Conservation (phyloP, 2,888 invertebrate genomes). For the Periphyllus acericola region DNA sequence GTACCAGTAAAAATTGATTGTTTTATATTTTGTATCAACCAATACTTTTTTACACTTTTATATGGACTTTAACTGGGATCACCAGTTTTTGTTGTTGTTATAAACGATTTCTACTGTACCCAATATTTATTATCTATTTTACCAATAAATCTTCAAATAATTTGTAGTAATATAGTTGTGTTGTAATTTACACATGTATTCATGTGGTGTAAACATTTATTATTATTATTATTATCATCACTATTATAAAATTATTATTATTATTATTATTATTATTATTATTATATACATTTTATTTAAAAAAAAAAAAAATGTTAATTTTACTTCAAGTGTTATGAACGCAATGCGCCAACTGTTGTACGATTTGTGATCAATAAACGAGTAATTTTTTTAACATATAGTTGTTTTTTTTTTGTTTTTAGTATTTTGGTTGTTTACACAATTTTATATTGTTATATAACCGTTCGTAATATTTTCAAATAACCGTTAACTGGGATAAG, state of each 20-base stretch:
- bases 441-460: conserved; percentile 21
- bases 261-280: conserved; percentile 26
- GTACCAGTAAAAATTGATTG: neutral
- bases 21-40: neutral
- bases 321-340: conserved; percentile 1
- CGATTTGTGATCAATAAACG: conserved; percentile 51
- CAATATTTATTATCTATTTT: conserved; percentile 18
- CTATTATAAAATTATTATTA: conserved; percentile 30
- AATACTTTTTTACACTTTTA: neutral
- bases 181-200: conserved; percentile 16
- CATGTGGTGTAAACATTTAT: conserved; percentile 16
- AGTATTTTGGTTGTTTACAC: conserved; percentile 25
- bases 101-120: neutral
- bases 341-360: conserved; percentile 6
- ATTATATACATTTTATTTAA: conserved; percentile 36
- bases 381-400: conserved; percentile 37
- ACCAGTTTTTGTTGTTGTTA: neutral
- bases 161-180: conserved; percentile 30
- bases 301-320: conserved; percentile 39
- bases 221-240: conserved; percentile 34
- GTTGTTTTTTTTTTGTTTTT: conserved; percentile 37
- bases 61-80: neutral
- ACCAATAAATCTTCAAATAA: conserved; percentile 37
- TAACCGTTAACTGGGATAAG: conserved; percentile 37
- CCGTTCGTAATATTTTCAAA: conserved; percentile 35